phyloP scores from a whole-genome alignment of 1,140 invertebrate species.

The Caenorhabditis latens region DNA sequence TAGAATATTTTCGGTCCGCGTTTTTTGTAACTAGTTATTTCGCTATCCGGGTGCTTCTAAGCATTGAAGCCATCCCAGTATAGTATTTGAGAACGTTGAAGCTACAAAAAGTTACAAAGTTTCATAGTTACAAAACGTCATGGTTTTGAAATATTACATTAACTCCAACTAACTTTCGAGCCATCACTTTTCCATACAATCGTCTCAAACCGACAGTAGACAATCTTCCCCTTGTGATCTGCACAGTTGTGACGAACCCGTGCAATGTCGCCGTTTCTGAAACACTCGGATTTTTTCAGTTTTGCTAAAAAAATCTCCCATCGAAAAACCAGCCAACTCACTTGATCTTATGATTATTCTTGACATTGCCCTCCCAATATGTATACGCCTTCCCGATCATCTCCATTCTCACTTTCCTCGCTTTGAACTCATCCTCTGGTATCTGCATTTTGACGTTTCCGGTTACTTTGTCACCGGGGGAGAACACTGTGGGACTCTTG shows the following conservation, averaged over 20 bases:
- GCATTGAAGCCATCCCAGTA: too few relatives aligned
- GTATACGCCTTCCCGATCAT: conserved; percentile 45
- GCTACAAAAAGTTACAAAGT: too few relatives aligned
- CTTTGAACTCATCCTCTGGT: conserved; percentile 32
- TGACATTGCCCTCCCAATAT: conserved; percentile 32
- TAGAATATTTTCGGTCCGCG: neutral
- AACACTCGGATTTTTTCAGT: neutral
- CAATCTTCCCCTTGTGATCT: conserved; percentile 37
- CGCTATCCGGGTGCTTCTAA: too few relatives aligned
- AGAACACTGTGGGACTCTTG: conserved; percentile 1
- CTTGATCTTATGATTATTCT: conserved; percentile 44
- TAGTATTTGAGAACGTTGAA: too few relatives aligned
- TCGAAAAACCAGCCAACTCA: too few relatives aligned
- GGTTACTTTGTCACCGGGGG: neutral
- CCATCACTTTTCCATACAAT: conserved; percentile 33
- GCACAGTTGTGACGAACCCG: conserved; percentile 35
- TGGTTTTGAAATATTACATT: too few relatives aligned
- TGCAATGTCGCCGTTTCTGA: conserved; percentile 41
- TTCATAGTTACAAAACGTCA: too few relatives aligned
- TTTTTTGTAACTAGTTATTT: too few relatives aligned
- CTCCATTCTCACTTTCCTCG: conserved; percentile 21
- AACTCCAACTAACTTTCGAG: neutral
- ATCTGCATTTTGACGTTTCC: conserved; percentile 40
- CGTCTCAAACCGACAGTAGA: conserved; percentile 38
- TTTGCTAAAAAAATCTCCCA: neutral